Percentiles rank a stretch among this genome's conserved stretches.
Evolutionary conservation across 64 coral and sea anemone species (phyloP).

Genomic region (Stylophora pistillata): DNA sequence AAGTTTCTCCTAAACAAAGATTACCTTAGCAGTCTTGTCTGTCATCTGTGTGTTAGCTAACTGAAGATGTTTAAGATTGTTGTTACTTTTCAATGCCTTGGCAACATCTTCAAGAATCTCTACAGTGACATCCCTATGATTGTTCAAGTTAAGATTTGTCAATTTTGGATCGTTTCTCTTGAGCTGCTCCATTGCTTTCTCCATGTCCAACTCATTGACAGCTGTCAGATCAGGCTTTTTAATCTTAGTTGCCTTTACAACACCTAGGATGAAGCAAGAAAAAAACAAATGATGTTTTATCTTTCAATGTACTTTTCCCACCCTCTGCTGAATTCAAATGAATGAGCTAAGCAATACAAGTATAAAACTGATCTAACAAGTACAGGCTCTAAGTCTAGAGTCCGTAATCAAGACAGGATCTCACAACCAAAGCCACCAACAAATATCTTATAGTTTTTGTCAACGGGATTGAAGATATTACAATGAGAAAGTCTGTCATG

Average conservation of each 20-base stretch:
- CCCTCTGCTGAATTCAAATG: too few relatives aligned
- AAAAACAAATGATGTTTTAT: neutral
- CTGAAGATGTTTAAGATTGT: conserved; percentile 67
- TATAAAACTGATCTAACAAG: too few relatives aligned
- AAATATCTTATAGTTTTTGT: too few relatives aligned
- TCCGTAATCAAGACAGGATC: too few relatives aligned
- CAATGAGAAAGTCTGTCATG: too few relatives aligned
- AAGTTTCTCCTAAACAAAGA: neutral
- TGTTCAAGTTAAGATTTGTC: conserved; percentile 84
- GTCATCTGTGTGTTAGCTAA: conserved; percentile 92
- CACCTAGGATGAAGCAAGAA: conserved; percentile 56
- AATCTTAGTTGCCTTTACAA: conserved; percentile 82
- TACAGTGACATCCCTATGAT: conserved; percentile 85
- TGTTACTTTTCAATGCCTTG: conserved; percentile 57
- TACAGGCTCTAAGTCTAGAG: too few relatives aligned
- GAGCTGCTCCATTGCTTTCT: conserved; percentile 87
- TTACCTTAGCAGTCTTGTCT: conserved; percentile 65
- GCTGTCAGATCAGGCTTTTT: conserved; percentile 90
- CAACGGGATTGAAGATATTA: too few relatives aligned
- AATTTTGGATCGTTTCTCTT: conserved; percentile 78
- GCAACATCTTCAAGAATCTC: conserved; percentile 78
- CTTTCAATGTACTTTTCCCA: too few relatives aligned
- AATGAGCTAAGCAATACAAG: too few relatives aligned
- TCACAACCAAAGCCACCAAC: too few relatives aligned
- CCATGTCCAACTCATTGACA: conserved; percentile 88